Evolutionary conservation across 1,140 invertebrate species (phyloP).

Genomic region (Lordiphosa stackelbergi): DNA sequence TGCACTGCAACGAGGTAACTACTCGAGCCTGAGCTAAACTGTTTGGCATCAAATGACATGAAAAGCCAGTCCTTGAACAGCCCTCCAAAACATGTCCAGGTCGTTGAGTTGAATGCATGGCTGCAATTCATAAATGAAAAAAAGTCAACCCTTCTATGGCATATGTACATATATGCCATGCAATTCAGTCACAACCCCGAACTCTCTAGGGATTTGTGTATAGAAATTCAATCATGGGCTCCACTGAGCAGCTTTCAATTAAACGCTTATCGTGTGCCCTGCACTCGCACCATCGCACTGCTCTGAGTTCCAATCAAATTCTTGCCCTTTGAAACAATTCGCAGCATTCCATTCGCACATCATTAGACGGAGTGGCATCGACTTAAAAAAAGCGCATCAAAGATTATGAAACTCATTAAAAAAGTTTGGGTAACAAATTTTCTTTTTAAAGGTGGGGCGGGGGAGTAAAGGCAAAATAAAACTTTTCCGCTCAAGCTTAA

Average conservation of each 20-base stretch:
- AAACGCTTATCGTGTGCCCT: slow-evolving; percentile 59
- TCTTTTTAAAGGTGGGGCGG: background rate
- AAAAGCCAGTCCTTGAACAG: slow-evolving; percentile 8
- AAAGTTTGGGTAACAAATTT: slow-evolving; percentile 58
- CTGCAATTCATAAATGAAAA: slow-evolving; percentile 24
- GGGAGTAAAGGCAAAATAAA: background rate
- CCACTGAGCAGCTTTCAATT: slow-evolving; percentile 55
- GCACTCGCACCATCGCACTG: slow-evolving; percentile 34
- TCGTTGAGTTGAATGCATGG: slow-evolving; percentile 12
- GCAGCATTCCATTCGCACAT: slow-evolving; percentile 33
- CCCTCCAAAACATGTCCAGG: slow-evolving; percentile 2
- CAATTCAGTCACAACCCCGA: background rate
- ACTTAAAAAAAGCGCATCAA: slow-evolving; percentile 54
- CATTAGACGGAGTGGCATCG: slow-evolving; percentile 23
- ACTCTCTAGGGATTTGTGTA: slow-evolving; percentile 23
- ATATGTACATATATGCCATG: background rate
- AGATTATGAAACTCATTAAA: slow-evolving; percentile 72
- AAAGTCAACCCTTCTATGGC: slow-evolving; percentile 2
- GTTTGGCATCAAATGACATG: slow-evolving; percentile 15
- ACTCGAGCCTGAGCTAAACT: slow-evolving; percentile 21
- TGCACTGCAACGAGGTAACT: background rate
- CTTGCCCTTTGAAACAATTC: slow-evolving; percentile 26
- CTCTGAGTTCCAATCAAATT: slow-evolving; percentile 25
- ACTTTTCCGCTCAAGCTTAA: slow-evolving; percentile 16
- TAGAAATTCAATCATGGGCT: slow-evolving; percentile 49